These are phyloP conservation scores for Stenodema calcarata DNA, from an alignment of 2,888 invertebrate genomes.

Conservation along the genomic window DNA sequence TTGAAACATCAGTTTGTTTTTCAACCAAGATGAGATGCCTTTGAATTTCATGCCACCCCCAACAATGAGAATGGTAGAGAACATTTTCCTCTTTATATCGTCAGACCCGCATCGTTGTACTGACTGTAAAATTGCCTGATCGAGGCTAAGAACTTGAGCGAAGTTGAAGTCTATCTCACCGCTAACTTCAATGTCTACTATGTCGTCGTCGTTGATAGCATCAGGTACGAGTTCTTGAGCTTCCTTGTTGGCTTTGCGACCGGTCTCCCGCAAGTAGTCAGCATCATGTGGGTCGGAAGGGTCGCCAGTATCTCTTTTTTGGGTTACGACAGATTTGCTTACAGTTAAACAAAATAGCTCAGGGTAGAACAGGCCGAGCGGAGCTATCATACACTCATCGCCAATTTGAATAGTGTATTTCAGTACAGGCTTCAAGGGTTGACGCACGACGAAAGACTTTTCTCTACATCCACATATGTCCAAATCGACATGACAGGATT, in stretches of 20 bases:
- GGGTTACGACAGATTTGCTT: constrained; percentile 74
- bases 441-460: constrained; percentile 77
- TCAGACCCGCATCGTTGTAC: constrained; percentile 87
- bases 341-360: constrained; percentile 88
- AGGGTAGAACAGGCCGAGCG: constrained; percentile 85
- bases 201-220: constrained; percentile 50
- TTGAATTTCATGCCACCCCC: constrained; percentile 91
- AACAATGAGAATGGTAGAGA: constrained; percentile 87
- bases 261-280: constrained; percentile 73
- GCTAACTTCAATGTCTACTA: constrained; percentile 51
- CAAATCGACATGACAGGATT: constrained; percentile 89
- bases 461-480: constrained; percentile 89
- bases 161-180: constrained; percentile 45
- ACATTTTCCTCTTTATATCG: constrained; percentile 92
- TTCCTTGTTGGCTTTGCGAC: constrained; percentile 68
- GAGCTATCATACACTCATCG: constrained; percentile 92
- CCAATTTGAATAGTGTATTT: constrained; percentile 75
- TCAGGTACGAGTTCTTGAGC: constrained; percentile 64
- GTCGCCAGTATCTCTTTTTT: constrained; percentile 75
- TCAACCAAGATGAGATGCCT: constrained; percentile 85
- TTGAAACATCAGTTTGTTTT: constrained; percentile 68
- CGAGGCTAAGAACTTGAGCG: constrained; percentile 75
- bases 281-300: constrained; percentile 94
- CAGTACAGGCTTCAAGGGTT: constrained; percentile 71
- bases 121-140: constrained; percentile 89